Percentiles rank a stretch among this genome's conserved stretches.
These are phyloP conservation scores for Chunga burmeisteri DNA, from an alignment of 2,113 vertebrate genomes.

Conservation along the genomic window DNA sequence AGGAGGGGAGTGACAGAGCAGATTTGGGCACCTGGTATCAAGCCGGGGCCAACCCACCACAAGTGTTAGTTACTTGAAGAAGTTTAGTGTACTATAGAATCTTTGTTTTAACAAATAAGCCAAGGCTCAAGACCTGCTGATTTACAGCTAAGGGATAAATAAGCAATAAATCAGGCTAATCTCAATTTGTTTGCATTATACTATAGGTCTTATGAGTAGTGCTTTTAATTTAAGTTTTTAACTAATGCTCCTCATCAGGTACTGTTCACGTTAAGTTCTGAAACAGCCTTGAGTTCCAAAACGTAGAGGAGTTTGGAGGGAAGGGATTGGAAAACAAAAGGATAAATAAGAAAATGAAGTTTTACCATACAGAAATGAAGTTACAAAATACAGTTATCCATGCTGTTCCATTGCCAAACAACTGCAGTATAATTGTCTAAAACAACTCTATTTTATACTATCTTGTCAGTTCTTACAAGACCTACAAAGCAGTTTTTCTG, in stretches of 20 bases:
- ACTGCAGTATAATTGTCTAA: not conserved
- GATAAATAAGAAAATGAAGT: not conserved
- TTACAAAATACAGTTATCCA: not conserved
- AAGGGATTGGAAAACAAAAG: not conserved
- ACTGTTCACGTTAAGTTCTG: not conserved
- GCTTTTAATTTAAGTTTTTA: not conserved
- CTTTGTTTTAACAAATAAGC: not conserved
- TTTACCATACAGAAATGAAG: not conserved
- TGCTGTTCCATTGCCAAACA: not conserved
- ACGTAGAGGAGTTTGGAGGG: accelerated
- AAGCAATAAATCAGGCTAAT: not conserved
- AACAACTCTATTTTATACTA: not conserved
- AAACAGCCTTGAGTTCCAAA: not conserved
- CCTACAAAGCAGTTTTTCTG: not conserved
- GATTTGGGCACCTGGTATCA: too few relatives aligned
- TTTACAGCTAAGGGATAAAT: not conserved
- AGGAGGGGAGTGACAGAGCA: too few relatives aligned
- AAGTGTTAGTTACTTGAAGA: not conserved
- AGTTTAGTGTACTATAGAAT: not conserved
- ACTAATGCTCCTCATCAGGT: not conserved
- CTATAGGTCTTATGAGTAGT: accelerated
- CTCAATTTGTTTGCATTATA: not conserved
- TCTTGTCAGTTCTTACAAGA: not conserved
- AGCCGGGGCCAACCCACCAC: too few relatives aligned
- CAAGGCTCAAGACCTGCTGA: not conserved